Base-by-base conservation (phyloP, 2,888 invertebrate species). In the Gasteruption jaculator region DNA sequence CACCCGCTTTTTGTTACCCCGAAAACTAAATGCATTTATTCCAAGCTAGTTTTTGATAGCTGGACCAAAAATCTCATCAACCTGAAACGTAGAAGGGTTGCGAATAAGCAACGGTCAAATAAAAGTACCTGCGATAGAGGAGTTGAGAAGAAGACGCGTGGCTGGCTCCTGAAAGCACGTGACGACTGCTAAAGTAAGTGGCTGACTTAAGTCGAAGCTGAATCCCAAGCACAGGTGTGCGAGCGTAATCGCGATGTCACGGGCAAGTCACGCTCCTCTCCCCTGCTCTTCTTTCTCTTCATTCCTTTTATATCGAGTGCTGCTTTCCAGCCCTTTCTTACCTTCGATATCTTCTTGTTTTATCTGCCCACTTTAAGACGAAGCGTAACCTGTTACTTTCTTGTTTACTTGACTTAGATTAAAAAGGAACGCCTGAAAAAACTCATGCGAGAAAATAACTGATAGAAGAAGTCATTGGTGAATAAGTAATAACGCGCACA, bases 191-290 rank as follows among this genome's bases (percentile, higher is more conserved):
- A 54, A 64, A 64, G 63, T 64, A 61, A 66, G 57, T 61, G 61
- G 61, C 58, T 53, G 58, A 55, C 53, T 58, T 45, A 43, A 55
- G 51, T 56, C 53, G 46, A 52, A 56, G 53, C 44, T 41, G 35
- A 36, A 38, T 42, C 48, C 52, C 41, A 47, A 46, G 58, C 60
- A 63, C 65, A 65, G 64, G 66, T 65, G 67, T 60, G 62, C 65
- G 63, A 65, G 55, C 54, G 65, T 64, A 67, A 67, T 67, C 67
- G 65, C 66, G 61, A 65, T 67, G 66, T 66, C 67, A 66, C 60
- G 67, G 63, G 42, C 65, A 52, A 64, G 63, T 59, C 65, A 60
- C 62, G 61, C 61, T 53, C 60, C 53, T 53, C 54, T 44, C 27
- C 36, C 38, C 49, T 42, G 29, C 32, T 44, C 39, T 38, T 43